Percentiles rank a stretch among this genome's conserved stretches.
These are phyloP conservation scores for Druceiella hillmani DNA, from an alignment of 2,888 invertebrate species.

Conservation along the genomic window DNA sequence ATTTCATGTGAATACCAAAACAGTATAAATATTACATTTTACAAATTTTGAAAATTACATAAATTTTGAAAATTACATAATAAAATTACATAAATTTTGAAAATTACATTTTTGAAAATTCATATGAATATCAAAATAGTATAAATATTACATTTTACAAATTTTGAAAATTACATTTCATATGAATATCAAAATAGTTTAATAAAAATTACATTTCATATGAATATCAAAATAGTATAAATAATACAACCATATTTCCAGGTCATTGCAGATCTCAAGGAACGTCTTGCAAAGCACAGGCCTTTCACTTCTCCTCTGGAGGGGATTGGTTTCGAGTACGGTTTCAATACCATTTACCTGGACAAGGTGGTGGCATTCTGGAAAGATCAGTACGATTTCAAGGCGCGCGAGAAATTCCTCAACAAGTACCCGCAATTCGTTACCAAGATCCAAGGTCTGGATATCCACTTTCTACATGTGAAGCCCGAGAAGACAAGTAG, in stretches of 20 bases:
- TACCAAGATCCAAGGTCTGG: constrained; percentile 65
- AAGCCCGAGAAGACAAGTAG: constrained; percentile 48
- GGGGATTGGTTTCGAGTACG: constrained; percentile 52
- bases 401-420: constrained; percentile 51
- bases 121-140: too few relatives aligned
- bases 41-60: too few relatives aligned
- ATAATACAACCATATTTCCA: constrained; percentile 11
- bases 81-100: too few relatives aligned
- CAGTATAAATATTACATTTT: not conserved
- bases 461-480: constrained; percentile 64
- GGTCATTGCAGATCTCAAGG: constrained; percentile 24
- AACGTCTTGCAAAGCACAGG: constrained; percentile 22
- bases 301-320: constrained; percentile 30
- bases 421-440: constrained; percentile 65
- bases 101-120: too few relatives aligned
- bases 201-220: not conserved
- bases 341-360: constrained; percentile 50
- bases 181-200: too few relatives aligned
- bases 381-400: constrained; percentile 63
- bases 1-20: not conserved
- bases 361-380: constrained; percentile 50
- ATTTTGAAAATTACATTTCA: too few relatives aligned
- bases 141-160: too few relatives aligned
- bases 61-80: too few relatives aligned
- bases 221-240: not conserved